phyloP scores from a whole-genome alignment of 2,888 invertebrate genomes.

The Quadroppia sp. region DNA sequence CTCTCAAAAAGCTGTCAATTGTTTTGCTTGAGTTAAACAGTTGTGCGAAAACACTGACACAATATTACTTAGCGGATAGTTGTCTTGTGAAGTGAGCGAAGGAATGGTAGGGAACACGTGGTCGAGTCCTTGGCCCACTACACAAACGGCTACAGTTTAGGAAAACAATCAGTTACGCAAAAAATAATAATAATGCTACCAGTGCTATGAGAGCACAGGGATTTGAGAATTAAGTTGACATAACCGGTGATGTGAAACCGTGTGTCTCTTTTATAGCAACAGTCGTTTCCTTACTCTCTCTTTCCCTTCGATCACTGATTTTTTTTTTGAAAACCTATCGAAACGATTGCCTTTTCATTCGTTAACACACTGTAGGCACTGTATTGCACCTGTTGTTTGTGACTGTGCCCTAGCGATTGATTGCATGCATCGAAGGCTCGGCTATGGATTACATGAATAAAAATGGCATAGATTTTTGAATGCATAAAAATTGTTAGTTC shows the following conservation, averaged over 20 bases:
- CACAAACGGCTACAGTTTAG: slow-evolving; percentile 14
- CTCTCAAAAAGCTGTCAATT: not conserved
- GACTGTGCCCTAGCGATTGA: not conserved
- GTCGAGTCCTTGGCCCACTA: slow-evolving; percentile 35
- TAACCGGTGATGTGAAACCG: slow-evolving; percentile 31
- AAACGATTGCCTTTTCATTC: not conserved
- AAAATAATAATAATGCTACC: not conserved
- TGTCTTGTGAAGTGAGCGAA: slow-evolving; percentile 7
- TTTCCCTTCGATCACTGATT: slow-evolving; percentile 10
- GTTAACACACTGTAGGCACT: slow-evolving; percentile 14
- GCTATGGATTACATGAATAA: slow-evolving; percentile 19
- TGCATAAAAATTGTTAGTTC: not conserved
- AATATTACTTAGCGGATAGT: not conserved
- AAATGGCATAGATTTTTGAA: not conserved
- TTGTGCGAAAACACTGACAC: not conserved
- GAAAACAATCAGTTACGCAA: slow-evolving; percentile 37
- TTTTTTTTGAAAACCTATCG: too few species aligned
- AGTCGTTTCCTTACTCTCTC: slow-evolving; percentile 38
- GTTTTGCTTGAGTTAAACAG: slow-evolving; percentile 11
- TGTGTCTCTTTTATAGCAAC: not conserved
- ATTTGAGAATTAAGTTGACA: slow-evolving; percentile 11
- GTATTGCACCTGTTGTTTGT: slow-evolving; percentile 36
- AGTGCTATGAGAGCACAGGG: not conserved
- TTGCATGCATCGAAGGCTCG: slow-evolving; percentile 29
- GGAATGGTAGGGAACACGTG: not conserved